Evolutionary conservation across 2,797 vertebrate genomes (phyloP).

Genomic region (Peromyscus eremicus): DNA sequence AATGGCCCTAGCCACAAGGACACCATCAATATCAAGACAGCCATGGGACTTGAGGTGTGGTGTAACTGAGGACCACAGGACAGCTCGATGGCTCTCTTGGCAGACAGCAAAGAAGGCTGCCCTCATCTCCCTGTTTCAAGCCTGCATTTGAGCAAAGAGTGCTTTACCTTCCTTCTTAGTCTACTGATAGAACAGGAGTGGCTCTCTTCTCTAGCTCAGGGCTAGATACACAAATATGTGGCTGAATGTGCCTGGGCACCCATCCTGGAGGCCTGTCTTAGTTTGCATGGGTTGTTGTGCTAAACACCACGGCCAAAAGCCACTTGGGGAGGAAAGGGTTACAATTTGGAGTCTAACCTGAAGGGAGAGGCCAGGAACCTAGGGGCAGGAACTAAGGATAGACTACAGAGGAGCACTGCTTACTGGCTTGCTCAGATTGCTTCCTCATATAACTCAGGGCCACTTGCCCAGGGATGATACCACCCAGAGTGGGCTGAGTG

Average conservation of each 20-base stretch:
- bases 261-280: background rate
- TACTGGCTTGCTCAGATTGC: background rate
- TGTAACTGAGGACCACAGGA: background rate
- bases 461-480: background rate
- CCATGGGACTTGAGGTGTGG: background rate
- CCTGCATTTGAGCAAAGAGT: background rate
- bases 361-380: background rate
- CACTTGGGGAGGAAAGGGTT: background rate
- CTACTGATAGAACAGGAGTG: background rate
- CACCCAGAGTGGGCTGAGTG: background rate
- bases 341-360: background rate
- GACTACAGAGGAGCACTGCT: background rate
- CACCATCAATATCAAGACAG: background rate
- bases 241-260: background rate
- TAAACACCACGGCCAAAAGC: background rate
- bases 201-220: background rate
- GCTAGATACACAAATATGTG: background rate
- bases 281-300: background rate
- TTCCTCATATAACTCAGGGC: background rate
- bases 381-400: background rate
- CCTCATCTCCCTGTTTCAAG: slow-evolving; percentile 21
- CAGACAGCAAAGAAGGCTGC: background rate
- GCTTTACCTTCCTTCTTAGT: background rate
- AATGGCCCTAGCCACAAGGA: background rate
- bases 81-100: background rate